Base-by-base conservation (phyloP, 2,888 invertebrate genomes). In the Buathra laborator region DNA sequence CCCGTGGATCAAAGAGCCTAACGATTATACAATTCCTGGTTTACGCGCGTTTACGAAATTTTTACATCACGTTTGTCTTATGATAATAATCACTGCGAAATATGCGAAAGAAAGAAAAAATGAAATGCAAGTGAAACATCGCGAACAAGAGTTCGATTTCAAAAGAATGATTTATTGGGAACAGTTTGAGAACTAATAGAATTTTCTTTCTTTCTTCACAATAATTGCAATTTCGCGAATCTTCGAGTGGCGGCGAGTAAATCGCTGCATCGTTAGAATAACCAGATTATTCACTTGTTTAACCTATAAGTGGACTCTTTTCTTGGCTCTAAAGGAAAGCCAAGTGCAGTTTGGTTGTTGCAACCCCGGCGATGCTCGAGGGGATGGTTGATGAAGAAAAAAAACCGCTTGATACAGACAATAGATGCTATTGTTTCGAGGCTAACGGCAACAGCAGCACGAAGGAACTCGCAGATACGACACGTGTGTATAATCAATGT, bases 401-500 rank as follows among this genome's bases (percentile, higher is more conserved):
- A 75, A 76, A 76, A 66, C 7, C 66, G 66, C 53, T 66, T 66
- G 51, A 24, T 51, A n/a, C 72, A 32, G 71, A 89, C 85, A 87
- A 90, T 88, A 83, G 85, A 74, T 72, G 71, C 77, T 80, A 91
- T 90, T 91, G 90, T 90, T 87, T 87, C 62, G 37, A 37, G 7
- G 37, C 37, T 37, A 5, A 9, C 37, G 37, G 71, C 71, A 59
- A 48, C 67, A 67, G 29, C 59, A 59, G 59, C 59, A 29, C 1
- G 24, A 74, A 86, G 77, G 84, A 70, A 83, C 84, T 76, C 89
- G 74, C 56, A 67, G 92, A 92, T 92, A 92, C 77, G 89, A 88
- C 92, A 92, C 92, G 92, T 92, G 88, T 88, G 84, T 87, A 66
- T 87, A 92, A 92, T 92, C 92, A 90, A 92, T 92, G 90, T 92